Conservation (phyloP, 2,888 invertebrate genomes). For the Hybos culiciformis region DNA sequence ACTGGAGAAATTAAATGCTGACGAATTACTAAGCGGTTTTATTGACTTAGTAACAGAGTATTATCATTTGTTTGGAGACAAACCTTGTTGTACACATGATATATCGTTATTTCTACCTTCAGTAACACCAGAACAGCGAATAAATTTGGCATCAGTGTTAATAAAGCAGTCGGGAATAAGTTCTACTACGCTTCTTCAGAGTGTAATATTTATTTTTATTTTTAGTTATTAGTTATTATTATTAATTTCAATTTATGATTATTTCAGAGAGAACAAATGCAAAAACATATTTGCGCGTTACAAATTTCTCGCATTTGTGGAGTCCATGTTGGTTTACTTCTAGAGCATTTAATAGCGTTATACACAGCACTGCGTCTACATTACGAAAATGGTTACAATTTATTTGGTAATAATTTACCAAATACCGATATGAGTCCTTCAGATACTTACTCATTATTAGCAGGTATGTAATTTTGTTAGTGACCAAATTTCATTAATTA, state of each 20-base stretch:
- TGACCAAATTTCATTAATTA: too few relatives aligned
- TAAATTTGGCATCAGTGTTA: slow-evolving; percentile 45
- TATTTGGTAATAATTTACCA: slow-evolving; percentile 42
- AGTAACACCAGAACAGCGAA: slow-evolving; percentile 41
- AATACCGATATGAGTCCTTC: slow-evolving; percentile 58
- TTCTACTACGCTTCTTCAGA: slow-evolving; percentile 47
- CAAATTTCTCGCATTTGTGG: slow-evolving; percentile 64
- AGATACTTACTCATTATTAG: slow-evolving; percentile 69
- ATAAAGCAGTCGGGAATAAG: slow-evolving; percentile 49
- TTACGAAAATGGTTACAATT: slow-evolving; percentile 48
- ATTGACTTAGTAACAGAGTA: slow-evolving; percentile 62
- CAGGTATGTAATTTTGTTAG: too few relatives aligned
- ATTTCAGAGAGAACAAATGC: slow-evolving; percentile 62
- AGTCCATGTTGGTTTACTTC: slow-evolving; percentile 42
- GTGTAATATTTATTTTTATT: slow-evolving; percentile 36
- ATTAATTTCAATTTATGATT: background rate
- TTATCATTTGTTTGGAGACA: slow-evolving; percentile 65
- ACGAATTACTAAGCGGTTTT: slow-evolving; percentile 45
- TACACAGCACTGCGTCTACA: slow-evolving; percentile 48
- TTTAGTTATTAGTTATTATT: background rate
- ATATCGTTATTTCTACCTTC: slow-evolving; percentile 59
- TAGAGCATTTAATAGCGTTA: slow-evolving; percentile 42
- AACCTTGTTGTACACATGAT: slow-evolving; percentile 76
- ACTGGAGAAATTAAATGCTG: slow-evolving; percentile 40
- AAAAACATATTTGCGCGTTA: slow-evolving; percentile 65